Evolutionary conservation across 2,113 vertebrate species (phyloP), one percentile per base, ranked within the genome.

Genomic region (Forbesichthys agassizii): DNA sequence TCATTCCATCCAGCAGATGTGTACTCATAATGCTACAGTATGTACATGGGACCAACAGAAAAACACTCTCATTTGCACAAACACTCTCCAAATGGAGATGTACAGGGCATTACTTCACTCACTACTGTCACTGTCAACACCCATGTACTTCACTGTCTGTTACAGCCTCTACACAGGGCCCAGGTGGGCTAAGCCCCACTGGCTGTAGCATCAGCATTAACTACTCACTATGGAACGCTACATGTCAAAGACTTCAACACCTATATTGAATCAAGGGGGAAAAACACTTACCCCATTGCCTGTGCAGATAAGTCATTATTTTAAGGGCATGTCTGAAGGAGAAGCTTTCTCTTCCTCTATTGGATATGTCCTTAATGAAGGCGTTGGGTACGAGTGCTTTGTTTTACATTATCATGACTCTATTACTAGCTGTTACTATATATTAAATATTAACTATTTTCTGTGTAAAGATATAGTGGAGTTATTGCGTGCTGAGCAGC

Each of bases 61-160:
- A 46, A 61, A 16, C 7, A 10, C 33, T 49, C 61, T 48, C 47
- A 49, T 64, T 64, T 64, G 6, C 9, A 64, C 11, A 49, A 83
- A 86, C 48, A 11, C 59, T 16, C 36, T 48, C n/a, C 71, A 90
- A 89, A 90, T 89, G 68, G 81, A 91, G 85, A 90, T 71, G 85
- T 87, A 88, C 88, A 88, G 85, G 74, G 18, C 85, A 87, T 88
- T 87, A 87, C 87, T 56, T 76, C 56, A 49, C 80, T 88, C 86
- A 88, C 88, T 81, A 81, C 75, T 79, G 71, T 71, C 77, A 81
- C 86, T 91, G 90, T 92, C 92, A 90, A 87, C 88, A 90, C 83
- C 80, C 75, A 85, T 90, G 80, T 84, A 89, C 77, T 81, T 90
- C 79, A 69, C 84, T 88, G 88, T 91, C 89, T 84, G 82, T 84